Base-by-base conservation (phyloP, 2,888 invertebrate genomes). In the Sphaerophoria rueppellii region DNA sequence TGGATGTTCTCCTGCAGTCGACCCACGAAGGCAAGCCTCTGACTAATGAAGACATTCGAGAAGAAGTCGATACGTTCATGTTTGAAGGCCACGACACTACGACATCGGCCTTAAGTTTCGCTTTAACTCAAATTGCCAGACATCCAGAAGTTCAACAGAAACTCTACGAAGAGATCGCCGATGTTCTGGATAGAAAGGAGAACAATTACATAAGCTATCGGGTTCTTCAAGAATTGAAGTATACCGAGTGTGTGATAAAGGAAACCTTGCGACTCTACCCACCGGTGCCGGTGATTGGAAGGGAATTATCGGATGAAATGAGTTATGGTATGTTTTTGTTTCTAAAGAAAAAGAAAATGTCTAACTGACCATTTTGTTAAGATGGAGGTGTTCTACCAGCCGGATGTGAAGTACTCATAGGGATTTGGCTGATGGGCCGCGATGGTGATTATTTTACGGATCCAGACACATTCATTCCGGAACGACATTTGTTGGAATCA, bases 51-150 rank as follows among this genome's bases (percentile, higher is more conserved):
- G 93, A 93, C 79, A 93, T 95, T 7, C 92, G 94, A 71, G 94
- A 95, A 89, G 95, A 95, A 92, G 94, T 95, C 0, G 94, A 95
- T 82, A 95, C 95, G 0, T 95, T 95, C 87, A 94, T 95, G 94
- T 95, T 95, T 90, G 95, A 94, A 80, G 91, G 91, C 0, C 91
- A 91, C 24, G 91, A 91, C 37, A 91, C 91, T 7, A 90, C 91
- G 11, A 88, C 90, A 0, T 89, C 89, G 12, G 90, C 88, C 0
- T 87, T 90, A 2, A 87, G 88, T 34, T 91, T 91, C 32, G 87
- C 88, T 9, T 81, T 91, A 0, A 88, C 88, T 76, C 69, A 87
- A 34, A 83, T 91, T 16, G 88, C 91, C 0, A 82, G 89, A 6
- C 86, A 91, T 88, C 87, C 89, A 0, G 69, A 88, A 4, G 89